These are phyloP conservation scores for Axinella damicornis DNA, from an alignment of 37 sponge, comb jelly and placozoan species.

Conservation along the genomic window DNA sequence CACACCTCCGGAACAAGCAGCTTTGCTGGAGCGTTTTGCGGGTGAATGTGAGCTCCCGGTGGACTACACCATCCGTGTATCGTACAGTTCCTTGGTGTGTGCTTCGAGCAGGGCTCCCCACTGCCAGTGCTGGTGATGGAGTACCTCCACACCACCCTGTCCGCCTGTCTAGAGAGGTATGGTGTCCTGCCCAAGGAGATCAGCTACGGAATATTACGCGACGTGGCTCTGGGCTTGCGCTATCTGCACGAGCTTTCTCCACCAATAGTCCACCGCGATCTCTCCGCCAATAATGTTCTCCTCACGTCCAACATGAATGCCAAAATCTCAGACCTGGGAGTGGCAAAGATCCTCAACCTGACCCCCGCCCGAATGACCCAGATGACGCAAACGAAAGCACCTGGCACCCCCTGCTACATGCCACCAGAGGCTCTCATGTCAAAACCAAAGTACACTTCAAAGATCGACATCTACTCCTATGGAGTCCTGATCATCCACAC, in stretches of 20 bases:
- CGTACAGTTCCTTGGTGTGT: conserved; percentile 19
- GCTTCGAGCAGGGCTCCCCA: background rate
- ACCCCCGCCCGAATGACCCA: background rate
- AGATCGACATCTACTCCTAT: conserved; percentile 12
- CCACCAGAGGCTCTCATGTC: conserved; percentile 5
- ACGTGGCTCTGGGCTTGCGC: conserved; percentile 4
- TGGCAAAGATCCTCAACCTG: conserved; percentile 3
- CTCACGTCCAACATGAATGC: conserved; percentile 12
- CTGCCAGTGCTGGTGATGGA: conserved; percentile 6
- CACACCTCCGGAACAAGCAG: background rate
- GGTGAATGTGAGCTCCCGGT: conserved; percentile 6
- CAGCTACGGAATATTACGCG: background rate
- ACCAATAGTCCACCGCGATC: conserved; percentile 15
- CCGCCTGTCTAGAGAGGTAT: conserved; percentile 4
- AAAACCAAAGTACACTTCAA: background rate
- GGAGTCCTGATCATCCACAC: background rate
- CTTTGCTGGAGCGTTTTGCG: background rate
- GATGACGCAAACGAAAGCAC: conserved; percentile 1
- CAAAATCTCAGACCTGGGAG: conserved; percentile 12
- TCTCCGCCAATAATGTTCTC: background rate
- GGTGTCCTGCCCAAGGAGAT: conserved; percentile 9
- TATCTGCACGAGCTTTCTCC: background rate
- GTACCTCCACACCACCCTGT: background rate
- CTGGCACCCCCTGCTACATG: conserved; percentile 8
- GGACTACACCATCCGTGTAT: conserved; percentile 16